These are phyloP conservation scores for Cyclophora albipunctata DNA, from an alignment of 2,888 invertebrate genomes.

Conservation along the genomic window DNA sequence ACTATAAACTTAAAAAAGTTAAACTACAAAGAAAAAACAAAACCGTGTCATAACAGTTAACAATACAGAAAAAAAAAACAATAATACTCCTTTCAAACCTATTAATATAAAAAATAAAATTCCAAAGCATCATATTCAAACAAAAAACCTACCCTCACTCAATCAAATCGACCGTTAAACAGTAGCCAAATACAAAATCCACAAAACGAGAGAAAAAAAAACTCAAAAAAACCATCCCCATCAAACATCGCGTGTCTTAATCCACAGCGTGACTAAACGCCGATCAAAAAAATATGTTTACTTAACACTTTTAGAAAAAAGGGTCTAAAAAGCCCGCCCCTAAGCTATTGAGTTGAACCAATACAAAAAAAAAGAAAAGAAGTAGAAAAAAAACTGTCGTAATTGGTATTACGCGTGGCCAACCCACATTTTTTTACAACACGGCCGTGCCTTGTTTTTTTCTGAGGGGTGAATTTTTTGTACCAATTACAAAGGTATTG, in stretches of 20 bases:
- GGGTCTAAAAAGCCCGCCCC: constrained; percentile 52
- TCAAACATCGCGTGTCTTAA: constrained; percentile 53
- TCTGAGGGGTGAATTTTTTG: constrained; percentile 64
- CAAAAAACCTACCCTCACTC: constrained; percentile 29
- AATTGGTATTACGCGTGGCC: constrained; percentile 66
- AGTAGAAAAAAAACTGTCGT: constrained; percentile 53
- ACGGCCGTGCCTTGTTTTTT: constrained; percentile 30
- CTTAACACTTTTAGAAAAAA: constrained; percentile 33
- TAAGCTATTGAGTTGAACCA: constrained; percentile 43
- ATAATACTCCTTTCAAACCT: too few relatives aligned
- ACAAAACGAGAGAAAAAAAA: constrained; percentile 9
- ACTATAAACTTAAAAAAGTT: too few relatives aligned
- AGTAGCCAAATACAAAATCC: constrained; percentile 50
- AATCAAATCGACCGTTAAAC: constrained; percentile 55
- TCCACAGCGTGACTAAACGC: constrained; percentile 44
- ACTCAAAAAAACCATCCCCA: constrained; percentile 11
- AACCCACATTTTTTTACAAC: constrained; percentile 52
- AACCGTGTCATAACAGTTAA: too few relatives aligned
- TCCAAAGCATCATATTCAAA: constrained; percentile 6
- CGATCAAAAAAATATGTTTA: constrained; percentile 35
- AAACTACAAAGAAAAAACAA: too few relatives aligned
- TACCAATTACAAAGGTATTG: constrained; percentile 45
- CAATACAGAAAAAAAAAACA: too few relatives aligned
- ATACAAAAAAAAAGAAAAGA: constrained; percentile 60
- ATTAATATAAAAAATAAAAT: constrained; percentile 2